Evolutionary conservation across 2,797 vertebrate genomes (phyloP).

Genomic region (Zalophus californianus): DNA sequence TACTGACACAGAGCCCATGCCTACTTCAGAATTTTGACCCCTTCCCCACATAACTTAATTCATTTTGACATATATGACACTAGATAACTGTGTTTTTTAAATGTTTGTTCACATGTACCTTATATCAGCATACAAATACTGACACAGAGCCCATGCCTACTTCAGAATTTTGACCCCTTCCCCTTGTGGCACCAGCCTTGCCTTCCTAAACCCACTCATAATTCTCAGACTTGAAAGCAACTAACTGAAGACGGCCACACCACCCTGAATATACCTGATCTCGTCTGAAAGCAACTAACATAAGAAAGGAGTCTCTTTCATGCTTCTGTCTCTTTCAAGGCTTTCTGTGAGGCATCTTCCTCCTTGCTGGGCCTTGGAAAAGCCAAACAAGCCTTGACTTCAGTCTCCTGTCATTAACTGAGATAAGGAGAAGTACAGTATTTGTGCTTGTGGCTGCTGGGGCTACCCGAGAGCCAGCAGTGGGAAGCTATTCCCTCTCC

Average conservation of each 20-base stretch:
- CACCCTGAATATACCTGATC: background rate
- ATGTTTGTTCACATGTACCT: background rate
- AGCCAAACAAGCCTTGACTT: background rate
- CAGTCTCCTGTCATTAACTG: background rate
- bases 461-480: background rate
- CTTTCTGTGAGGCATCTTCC: background rate
- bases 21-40: background rate
- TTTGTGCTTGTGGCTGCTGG: background rate
- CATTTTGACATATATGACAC: background rate
- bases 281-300: background rate
- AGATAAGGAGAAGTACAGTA: background rate
- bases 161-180: background rate
- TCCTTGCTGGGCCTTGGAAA: background rate
- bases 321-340: background rate
- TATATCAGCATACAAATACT: background rate
- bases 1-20: background rate
- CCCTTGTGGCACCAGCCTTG: background rate
- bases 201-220: background rate
- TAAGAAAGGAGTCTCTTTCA: background rate
- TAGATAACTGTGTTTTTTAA: background rate
- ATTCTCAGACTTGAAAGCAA: background rate
- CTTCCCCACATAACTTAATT: background rate
- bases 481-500: background rate
- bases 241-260: background rate
- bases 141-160: background rate